Evolutionary conservation across 2,797 vertebrate species (phyloP).

Genomic region (Danio aesculapii): DNA sequence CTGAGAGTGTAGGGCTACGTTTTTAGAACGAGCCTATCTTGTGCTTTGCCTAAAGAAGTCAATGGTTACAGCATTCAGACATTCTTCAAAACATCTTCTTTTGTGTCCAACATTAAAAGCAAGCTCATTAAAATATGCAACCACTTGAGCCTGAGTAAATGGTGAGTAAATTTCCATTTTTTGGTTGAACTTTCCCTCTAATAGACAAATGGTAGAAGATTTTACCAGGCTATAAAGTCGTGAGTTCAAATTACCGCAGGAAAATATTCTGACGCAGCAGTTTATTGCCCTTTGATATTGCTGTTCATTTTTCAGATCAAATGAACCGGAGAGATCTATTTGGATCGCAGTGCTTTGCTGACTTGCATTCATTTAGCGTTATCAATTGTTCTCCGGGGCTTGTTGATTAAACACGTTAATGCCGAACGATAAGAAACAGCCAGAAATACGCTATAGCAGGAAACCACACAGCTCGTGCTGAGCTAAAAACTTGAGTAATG

Average conservation of each 20-base stretch:
- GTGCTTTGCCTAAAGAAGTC: too few relatives aligned
- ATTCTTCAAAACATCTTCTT: too few relatives aligned
- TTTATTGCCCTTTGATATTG: slow-evolving; percentile 32
- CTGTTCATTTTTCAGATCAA: slow-evolving; percentile 47
- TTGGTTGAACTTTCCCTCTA: background rate
- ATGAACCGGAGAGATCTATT: slow-evolving; percentile 30
- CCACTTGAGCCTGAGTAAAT: too few relatives aligned
- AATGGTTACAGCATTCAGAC: too few relatives aligned
- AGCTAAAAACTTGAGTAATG: slow-evolving; percentile 6
- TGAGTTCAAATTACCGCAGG: slow-evolving; percentile 29
- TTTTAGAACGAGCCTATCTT: too few relatives aligned
- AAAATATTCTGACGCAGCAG: slow-evolving; percentile 32
- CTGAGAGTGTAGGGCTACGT: too few relatives aligned
- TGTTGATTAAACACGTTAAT: slow-evolving; percentile 43
- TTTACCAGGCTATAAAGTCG: slow-evolving; percentile 5
- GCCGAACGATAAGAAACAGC: background rate
- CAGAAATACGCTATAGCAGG: background rate
- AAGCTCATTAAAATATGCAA: too few relatives aligned
- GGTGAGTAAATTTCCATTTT: too few relatives aligned
- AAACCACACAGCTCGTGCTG: background rate
- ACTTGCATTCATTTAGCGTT: slow-evolving; percentile 15
- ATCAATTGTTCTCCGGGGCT: slow-evolving; percentile 15
- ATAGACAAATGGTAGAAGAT: background rate
- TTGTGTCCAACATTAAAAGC: too few relatives aligned
- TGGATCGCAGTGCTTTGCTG: background rate